Evolutionary conservation across 2,113 vertebrate genomes (phyloP).

Genomic region (Hippocampus mohnikei): DNA sequence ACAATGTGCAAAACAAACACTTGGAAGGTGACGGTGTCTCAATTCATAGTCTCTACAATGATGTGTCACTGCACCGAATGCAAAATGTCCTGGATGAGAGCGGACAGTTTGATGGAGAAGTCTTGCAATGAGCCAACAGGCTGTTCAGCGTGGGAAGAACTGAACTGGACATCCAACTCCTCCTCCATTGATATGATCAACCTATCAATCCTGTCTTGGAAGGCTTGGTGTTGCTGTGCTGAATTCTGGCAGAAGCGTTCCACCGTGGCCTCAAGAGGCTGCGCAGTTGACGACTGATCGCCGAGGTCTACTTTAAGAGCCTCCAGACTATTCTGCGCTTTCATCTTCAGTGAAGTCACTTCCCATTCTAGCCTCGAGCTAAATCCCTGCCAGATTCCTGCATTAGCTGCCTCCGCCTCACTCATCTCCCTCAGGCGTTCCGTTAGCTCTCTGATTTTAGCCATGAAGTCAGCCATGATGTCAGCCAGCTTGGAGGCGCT

Average conservation of each 20-base stretch:
- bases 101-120: slow-evolving; percentile 75
- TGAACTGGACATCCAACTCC: slow-evolving; percentile 51
- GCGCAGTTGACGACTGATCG: slow-evolving; percentile 24
- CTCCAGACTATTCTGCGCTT: slow-evolving; percentile 42
- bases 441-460: slow-evolving; percentile 60
- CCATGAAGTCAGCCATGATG: slow-evolving; percentile 71
- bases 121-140: slow-evolving; percentile 61
- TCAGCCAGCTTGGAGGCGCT: slow-evolving; percentile 47
- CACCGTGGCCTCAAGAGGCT: slow-evolving; percentile 50
- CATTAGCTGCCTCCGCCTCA: slow-evolving; percentile 48
- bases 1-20: not conserved
- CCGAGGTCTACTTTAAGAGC: slow-evolving; percentile 26
- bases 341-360: slow-evolving; percentile 50
- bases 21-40: not conserved
- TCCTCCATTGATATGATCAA: slow-evolving; percentile 72
- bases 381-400: slow-evolving; percentile 68
- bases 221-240: slow-evolving; percentile 67
- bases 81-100: slow-evolving; percentile 81
- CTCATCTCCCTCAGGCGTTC: slow-evolving; percentile 67
- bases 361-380: slow-evolving; percentile 67
- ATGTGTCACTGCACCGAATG: slow-evolving; percentile 68
- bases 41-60: not conserved
- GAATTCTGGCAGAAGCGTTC: slow-evolving; percentile 77
- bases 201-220: slow-evolving; percentile 71
- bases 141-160: slow-evolving; percentile 30